Evolutionary conservation across 2,797 vertebrate genomes (phyloP).

Genomic region (Ficedula albicollis): DNA sequence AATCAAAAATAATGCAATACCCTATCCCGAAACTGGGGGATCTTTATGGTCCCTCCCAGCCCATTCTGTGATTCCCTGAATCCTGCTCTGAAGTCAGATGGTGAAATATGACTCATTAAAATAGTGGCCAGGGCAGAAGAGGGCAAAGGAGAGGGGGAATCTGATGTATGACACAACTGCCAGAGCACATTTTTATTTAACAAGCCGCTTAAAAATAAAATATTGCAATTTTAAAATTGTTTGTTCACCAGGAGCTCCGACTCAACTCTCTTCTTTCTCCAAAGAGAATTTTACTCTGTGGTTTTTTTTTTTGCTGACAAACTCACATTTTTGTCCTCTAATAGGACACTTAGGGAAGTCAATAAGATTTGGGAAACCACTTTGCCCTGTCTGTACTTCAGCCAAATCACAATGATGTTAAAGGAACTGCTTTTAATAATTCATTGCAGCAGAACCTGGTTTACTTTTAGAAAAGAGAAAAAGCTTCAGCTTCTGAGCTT

Average conservation of each 20-base stretch:
- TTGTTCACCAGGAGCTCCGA: not conserved
- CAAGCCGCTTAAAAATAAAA: not conserved
- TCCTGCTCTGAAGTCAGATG: not conserved
- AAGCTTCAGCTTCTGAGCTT: not conserved
- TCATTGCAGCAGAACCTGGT: not conserved
- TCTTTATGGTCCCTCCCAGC: not conserved
- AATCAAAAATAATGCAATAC: no score
- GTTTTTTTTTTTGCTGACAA: conserved; percentile 24
- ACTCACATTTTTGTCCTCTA: conserved; percentile 22
- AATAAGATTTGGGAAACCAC: conserved; percentile 37
- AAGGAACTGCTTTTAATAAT: conserved; percentile 40
- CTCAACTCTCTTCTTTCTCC: not conserved
- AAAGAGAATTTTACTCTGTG: not conserved
- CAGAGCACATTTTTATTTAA: not conserved
- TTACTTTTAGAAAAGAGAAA: conserved; percentile 9
- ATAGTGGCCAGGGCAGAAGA: not conserved
- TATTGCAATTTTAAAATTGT: accelerated
- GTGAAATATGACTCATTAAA: not conserved
- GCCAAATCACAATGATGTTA: conserved; percentile 13
- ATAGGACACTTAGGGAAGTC: conserved; percentile 2
- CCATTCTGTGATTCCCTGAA: not conserved
- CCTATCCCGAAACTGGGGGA: not conserved
- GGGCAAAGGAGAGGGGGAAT: not conserved
- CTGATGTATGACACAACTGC: not conserved
- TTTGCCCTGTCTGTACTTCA: not conserved